Conservation (phyloP, 2,797 vertebrate species). For the Ptychobarbus kaznakovi region DNA sequence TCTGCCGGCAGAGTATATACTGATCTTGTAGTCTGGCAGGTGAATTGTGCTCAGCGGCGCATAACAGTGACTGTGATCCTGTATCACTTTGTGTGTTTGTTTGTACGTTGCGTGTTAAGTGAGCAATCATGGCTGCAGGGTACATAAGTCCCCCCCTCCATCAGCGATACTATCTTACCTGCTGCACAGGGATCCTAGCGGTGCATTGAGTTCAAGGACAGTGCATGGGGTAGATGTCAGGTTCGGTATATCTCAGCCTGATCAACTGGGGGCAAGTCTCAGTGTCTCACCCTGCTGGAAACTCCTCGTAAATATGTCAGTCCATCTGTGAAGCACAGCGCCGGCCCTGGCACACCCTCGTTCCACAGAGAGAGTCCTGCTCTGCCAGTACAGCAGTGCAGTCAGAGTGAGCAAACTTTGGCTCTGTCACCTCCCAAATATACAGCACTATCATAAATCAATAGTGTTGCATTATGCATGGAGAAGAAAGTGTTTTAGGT, state of each 20-base stretch:
- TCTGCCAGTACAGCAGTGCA: constrained; percentile 35
- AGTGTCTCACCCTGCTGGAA: constrained; percentile 38
- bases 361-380: constrained; percentile 11
- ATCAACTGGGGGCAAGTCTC: constrained; percentile 14
- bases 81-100: constrained; percentile 29
- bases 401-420: constrained; percentile 46
- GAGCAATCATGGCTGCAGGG: constrained; percentile 43
- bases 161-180: constrained; percentile 25
- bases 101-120: constrained; percentile 19
- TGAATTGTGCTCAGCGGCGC: constrained; percentile 2
- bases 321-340: constrained; percentile 46
- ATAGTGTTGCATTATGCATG: constrained; percentile 60
- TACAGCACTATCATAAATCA: constrained; percentile 49
- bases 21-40: background rate
- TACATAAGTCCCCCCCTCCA: background rate
- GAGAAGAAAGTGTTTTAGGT: constrained; percentile 7
- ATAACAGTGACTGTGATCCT: background rate
- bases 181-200: constrained; percentile 18
- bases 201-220: constrained; percentile 22
- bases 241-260: constrained; percentile 24
- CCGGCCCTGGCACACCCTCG: constrained; percentile 30
- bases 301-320: constrained; percentile 39
- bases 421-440: constrained; percentile 29
- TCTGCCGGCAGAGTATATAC: background rate
- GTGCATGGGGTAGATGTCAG: constrained; percentile 29